Percentiles rank a stretch among this genome's conserved stretches.
phyloP scores from a whole-genome alignment of 2,797 vertebrate species.

The Vireo griseus region DNA sequence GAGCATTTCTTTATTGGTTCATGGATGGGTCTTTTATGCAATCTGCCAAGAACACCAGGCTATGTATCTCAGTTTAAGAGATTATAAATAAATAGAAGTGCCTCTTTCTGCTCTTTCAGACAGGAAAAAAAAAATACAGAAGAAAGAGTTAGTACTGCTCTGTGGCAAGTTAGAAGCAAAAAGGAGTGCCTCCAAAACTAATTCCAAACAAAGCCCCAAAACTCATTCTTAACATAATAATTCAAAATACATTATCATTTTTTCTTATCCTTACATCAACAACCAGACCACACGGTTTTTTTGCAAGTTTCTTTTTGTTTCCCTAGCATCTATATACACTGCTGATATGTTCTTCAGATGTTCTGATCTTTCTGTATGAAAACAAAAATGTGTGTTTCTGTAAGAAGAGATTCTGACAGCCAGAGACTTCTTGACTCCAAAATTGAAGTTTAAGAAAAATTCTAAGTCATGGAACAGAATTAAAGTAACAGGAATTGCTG shows the following conservation, averaged over 20 bases:
- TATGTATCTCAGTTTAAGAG: not conserved
- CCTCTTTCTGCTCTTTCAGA: not conserved
- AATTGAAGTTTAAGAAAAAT: not conserved
- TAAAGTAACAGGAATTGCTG: not conserved
- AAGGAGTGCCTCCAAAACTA: not conserved
- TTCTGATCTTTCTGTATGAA: not conserved
- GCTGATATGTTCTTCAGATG: not conserved
- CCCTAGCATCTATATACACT: not conserved
- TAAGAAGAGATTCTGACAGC: not conserved
- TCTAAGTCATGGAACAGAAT: not conserved
- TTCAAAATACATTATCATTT: not conserved
- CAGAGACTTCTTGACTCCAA: not conserved
- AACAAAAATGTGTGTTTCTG: not conserved
- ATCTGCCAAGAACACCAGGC: not conserved
- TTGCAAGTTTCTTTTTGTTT: not conserved
- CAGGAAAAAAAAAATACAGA: not conserved
- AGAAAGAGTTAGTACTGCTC: not conserved
- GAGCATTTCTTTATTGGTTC: not conserved
- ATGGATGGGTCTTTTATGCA: not conserved
- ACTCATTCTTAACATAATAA: not conserved
- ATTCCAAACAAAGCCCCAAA: not conserved
- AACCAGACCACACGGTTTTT: not conserved
- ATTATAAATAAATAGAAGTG: slow-evolving; percentile 15
- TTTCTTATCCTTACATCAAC: not conserved
- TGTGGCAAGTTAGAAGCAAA: not conserved